Evolutionary conservation across 1,140 invertebrate genomes (phyloP).

Genomic region (Caerostris darwini): DNA sequence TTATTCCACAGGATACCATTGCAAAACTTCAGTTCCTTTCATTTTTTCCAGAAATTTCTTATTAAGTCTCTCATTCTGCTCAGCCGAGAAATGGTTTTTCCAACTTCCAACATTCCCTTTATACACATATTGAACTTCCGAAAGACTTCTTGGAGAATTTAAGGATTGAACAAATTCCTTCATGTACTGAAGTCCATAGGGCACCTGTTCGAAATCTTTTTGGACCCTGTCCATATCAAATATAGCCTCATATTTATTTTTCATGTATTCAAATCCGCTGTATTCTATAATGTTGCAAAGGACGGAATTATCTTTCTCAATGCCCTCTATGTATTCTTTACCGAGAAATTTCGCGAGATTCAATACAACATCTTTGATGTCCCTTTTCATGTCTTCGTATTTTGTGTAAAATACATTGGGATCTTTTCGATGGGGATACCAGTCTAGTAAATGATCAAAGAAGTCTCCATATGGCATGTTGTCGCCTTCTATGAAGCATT

Average conservation of each 20-base stretch:
- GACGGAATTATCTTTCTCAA: slow-evolving; percentile 67
- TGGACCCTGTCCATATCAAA: background rate
- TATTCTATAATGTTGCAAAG: slow-evolving; percentile 58
- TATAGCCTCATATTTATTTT: background rate
- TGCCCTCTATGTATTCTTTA: slow-evolving; percentile 59
- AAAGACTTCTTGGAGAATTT: background rate
- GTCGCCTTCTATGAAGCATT: slow-evolving; percentile 80
- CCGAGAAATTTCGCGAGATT: slow-evolving; percentile 76
- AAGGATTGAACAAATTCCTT: background rate
- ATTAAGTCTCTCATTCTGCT: slow-evolving; percentile 61
- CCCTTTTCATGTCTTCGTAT: slow-evolving; percentile 78
- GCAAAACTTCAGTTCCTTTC: slow-evolving; percentile 46
- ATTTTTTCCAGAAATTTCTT: slow-evolving; percentile 44
- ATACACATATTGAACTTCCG: slow-evolving; percentile 13
- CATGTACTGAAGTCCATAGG: background rate
- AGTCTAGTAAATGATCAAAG: slow-evolving; percentile 81
- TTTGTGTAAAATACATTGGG: slow-evolving; percentile 80
- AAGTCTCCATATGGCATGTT: slow-evolving; percentile 81
- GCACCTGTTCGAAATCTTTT: background rate
- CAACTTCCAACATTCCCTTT: slow-evolving; percentile 68
- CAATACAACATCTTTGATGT: slow-evolving; percentile 9
- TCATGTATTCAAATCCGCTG: slow-evolving; percentile 73
- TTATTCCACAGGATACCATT: slow-evolving; percentile 15
- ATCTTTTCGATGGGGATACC: slow-evolving; percentile 23
- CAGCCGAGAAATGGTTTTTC: slow-evolving; percentile 40